A percentile compares a stretch with the other conserved stretches of the same genome.
Conservation (phyloP, 2,797 vertebrate species). For the Bradypus variegatus region DNA sequence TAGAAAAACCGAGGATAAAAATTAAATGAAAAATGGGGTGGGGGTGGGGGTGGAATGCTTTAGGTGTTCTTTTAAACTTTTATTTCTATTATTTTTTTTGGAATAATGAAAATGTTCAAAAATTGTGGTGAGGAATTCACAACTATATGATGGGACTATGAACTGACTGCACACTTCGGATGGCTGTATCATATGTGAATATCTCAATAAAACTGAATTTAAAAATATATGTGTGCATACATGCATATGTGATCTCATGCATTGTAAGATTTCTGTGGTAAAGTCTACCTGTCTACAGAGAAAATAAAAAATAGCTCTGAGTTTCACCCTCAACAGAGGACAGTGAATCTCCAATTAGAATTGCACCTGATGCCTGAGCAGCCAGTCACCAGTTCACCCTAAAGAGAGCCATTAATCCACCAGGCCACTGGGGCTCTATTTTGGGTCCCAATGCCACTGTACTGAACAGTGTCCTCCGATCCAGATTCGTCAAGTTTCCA, state of each 20-base stretch:
- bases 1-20: no score
- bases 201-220: no score
- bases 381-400: not conserved
- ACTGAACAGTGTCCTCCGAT: not conserved
- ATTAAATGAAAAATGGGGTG: no score
- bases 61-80: no score
- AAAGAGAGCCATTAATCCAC: not conserved
- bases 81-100: no score
- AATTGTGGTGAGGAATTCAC: no score
- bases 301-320: slow-evolving; percentile 7
- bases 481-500: not conserved
- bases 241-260: not conserved
- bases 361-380: not conserved
- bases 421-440: not conserved
- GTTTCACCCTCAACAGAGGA: not conserved
- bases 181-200: no score
- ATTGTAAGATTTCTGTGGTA: not conserved
- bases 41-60: no score
- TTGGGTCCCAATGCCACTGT: not conserved
- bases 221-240: fast-evolving
- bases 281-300: not conserved
- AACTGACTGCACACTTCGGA: no score
- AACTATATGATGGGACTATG: no score
- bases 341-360: not conserved
- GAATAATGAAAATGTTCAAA: no score